Evolutionary conservation across 2,797 vertebrate species (phyloP), one percentile per base, ranked within the genome.

Genomic region (Fistularia commersonii): DNA sequence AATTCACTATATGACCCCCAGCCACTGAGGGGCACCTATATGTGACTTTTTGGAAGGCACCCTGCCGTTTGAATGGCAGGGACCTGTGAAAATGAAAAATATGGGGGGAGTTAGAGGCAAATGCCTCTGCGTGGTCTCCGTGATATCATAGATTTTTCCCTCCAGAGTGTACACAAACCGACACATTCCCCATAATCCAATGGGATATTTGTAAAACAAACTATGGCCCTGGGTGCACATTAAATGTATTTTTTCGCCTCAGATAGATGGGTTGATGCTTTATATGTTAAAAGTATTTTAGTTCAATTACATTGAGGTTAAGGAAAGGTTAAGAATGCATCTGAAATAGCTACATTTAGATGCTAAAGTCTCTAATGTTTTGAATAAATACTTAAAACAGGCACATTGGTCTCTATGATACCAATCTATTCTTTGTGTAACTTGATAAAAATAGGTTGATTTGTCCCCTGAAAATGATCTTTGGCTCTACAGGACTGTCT

Each of bases 211-310:
- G 46, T 58, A 59, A 40, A 10, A 57, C 47, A 40, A 12, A 13
- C 51, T 46, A 71, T 61, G 66, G 72, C 69, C 57, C 69, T 68
- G 42, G 2, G n/a, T 42, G 32, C n/a, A 59, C 38, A 57, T 12
- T 41, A 41, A 12, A 10, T 12, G 6, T 9, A 8, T 4, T 11
- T 6, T 12, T 41, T 12, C 3, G 1, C 23, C 23, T 23, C 23
- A 23, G 23, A 23, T 23, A 23, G 23, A 23, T 23, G 23, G 23
- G 4, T 23, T 23, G 23, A 23, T 23, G 23, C 23, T 23, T 23
- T 23, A 23, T 23, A 23, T 23, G 23, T 23, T 23, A 23, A 23
- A 23, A 4, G 23, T 23, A 4, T 23, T 23, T 23, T 23, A 23
- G 23, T 23, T 23, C 23, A 23, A 23, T 23, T 4, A 23, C 23